Evolutionary conservation across 2,888 invertebrate genomes (phyloP).

Genomic region (Agonopterix arenella): DNA sequence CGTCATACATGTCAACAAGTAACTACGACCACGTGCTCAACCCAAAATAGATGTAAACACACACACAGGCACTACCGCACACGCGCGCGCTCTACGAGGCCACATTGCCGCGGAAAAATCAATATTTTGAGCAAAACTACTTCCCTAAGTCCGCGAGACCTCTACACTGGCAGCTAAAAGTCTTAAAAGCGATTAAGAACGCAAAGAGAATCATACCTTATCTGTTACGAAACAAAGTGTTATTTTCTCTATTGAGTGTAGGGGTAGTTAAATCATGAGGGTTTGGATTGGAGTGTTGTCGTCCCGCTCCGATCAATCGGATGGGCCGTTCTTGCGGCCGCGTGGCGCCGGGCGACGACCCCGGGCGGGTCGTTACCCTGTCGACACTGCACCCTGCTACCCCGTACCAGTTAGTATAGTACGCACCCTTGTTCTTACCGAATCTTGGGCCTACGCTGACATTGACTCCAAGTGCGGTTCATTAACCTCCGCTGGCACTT

Average conservation of each 20-base stretch:
- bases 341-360: conserved; percentile 72
- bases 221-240: conserved; percentile 45
- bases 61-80: conserved; percentile 32
- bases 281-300: conserved; percentile 42
- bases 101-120: conserved; percentile 69
- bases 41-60: conserved; percentile 64
- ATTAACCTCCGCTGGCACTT: conserved; percentile 52
- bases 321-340: conserved; percentile 61
- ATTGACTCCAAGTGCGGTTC: conserved; percentile 66
- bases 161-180: conserved; percentile 28
- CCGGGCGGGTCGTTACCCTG: conserved; percentile 69
- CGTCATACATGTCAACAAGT: conserved; percentile 69
- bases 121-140: conserved; percentile 77
- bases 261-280: conserved; percentile 64
- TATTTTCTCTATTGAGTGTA: conserved; percentile 40
- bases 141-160: conserved; percentile 54
- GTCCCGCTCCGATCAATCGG: conserved; percentile 73
- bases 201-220: conserved; percentile 54
- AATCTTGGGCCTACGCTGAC: conserved; percentile 68
- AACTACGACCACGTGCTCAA: conserved; percentile 71
- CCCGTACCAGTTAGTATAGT: conserved; percentile 46
- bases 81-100: conserved; percentile 34
- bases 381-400: conserved; percentile 72
- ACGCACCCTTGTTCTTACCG: conserved; percentile 67
- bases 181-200: conserved; percentile 22